phyloP scores from a whole-genome alignment of 1,140 invertebrate genomes.

The Lepidurus couesii region DNA sequence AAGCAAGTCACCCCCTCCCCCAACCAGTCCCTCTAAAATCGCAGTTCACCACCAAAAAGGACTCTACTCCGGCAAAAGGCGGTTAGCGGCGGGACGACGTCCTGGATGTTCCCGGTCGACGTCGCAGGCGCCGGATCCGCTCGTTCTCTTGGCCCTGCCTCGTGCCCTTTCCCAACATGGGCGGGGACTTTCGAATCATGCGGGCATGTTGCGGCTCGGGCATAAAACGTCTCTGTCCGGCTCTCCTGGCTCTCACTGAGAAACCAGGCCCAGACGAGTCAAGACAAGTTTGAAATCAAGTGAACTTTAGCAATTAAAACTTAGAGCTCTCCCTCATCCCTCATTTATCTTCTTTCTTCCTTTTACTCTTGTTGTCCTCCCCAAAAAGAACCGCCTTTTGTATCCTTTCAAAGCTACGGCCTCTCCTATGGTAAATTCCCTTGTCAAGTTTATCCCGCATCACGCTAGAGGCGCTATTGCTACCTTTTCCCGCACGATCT shows the following conservation, averaged over 20 bases:
- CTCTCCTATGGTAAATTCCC: too few relatives aligned
- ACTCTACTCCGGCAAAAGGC: neutral
- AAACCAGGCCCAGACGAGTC: neutral
- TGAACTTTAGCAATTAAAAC: neutral
- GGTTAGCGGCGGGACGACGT: neutral
- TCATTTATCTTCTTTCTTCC: neutral
- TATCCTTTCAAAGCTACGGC: too few relatives aligned
- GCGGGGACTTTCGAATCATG: slow-evolving; percentile 7
- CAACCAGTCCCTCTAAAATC: neutral
- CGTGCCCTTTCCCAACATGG: neutral
- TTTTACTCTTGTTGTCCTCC: neutral
- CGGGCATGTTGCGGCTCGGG: slow-evolving; percentile 4
- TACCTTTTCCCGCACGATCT: too few relatives aligned
- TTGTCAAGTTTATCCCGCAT: too few relatives aligned
- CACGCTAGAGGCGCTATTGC: too few relatives aligned
- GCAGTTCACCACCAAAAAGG: neutral
- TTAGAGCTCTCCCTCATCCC: neutral
- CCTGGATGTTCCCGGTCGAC: neutral
- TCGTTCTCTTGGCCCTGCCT: neutral
- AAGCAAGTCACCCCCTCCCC: neutral
- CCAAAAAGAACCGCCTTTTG: too few relatives aligned
- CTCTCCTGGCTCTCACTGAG: neutral
- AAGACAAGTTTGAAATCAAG: neutral
- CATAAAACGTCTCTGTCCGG: slow-evolving; percentile 1
- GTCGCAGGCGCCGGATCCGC: neutral